These are phyloP conservation scores for Unio delphinus DNA, from an alignment of 2,888 invertebrate genomes.

Conservation along the genomic window DNA sequence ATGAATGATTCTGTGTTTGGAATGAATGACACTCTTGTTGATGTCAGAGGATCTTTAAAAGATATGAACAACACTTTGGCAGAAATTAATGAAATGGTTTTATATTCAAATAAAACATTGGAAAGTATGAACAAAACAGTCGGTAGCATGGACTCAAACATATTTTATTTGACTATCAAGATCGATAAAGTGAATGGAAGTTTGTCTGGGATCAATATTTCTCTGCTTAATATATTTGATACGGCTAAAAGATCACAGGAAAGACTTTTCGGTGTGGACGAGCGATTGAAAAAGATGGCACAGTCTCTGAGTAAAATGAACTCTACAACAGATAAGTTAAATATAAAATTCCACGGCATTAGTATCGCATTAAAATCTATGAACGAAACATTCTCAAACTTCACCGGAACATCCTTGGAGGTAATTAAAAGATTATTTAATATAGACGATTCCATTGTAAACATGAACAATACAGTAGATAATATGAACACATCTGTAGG, in stretches of 20 bases:
- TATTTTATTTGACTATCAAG: conserved; percentile 12
- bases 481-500: conserved; percentile 10
- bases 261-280: conserved; percentile 12
- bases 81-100: conserved; percentile 22
- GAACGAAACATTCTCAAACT: conserved; percentile 22
- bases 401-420: conserved; percentile 30
- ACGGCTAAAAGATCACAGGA: conserved; percentile 22
- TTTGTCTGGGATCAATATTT: conserved; percentile 20
- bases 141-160: conserved; percentile 19
- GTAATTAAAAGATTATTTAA: conserved; percentile 17
- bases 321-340: conserved; percentile 13
- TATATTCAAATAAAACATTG: conserved; percentile 25
- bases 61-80: conserved; percentile 20
- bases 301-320: conserved; percentile 17
- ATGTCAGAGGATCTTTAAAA: conserved; percentile 15
- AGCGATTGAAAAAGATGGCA: conserved; percentile 15
- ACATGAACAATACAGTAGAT: conserved; percentile 10
- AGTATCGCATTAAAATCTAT: conserved; percentile 17
- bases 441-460: conserved; percentile 12
- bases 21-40: conserved; percentile 11
- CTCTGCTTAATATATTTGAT: conserved; percentile 23
- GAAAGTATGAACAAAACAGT: conserved; percentile 29
- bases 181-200: conserved; percentile 15
- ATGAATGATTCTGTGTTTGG: conserved; percentile 17
- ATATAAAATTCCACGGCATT: conserved; percentile 18